Conservation (phyloP, 2,888 invertebrate genomes). For the Drosophila rubida region DNA sequence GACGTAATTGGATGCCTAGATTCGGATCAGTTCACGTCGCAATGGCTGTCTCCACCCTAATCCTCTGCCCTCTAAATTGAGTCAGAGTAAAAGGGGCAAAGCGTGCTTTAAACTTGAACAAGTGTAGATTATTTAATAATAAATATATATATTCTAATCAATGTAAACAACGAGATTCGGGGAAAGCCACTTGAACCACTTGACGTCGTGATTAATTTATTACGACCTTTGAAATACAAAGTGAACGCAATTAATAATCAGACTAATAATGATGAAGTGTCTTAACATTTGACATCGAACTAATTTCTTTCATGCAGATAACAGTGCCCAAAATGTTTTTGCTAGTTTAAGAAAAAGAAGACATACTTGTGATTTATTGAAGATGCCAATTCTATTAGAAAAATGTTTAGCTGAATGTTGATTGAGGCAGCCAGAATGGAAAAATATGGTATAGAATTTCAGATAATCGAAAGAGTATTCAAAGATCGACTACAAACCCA, state of each 20-base stretch:
- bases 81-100: neutral
- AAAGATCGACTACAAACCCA: neutral
- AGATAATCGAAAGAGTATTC: neutral
- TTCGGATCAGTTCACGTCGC: conserved; percentile 24
- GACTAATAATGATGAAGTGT: neutral
- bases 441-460: no score
- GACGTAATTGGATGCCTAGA: conserved; percentile 42
- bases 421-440: no score
- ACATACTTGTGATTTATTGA: no score
- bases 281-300: neutral
- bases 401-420: no score
- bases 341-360: no score
- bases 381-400: no score
- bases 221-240: neutral
- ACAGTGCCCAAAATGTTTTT: neutral
- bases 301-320: neutral
- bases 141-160: neutral
- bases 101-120: neutral
- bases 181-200: neutral
- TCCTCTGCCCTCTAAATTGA: neutral
- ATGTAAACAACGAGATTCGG: neutral
- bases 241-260: neutral
- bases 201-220: neutral
- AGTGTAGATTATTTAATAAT: neutral
- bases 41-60: conserved; percentile 3